Evolutionary conservation across 2,888 invertebrate genomes (phyloP), one percentile per base, ranked within the genome.

Genomic region (Dryococelus australis): DNA sequence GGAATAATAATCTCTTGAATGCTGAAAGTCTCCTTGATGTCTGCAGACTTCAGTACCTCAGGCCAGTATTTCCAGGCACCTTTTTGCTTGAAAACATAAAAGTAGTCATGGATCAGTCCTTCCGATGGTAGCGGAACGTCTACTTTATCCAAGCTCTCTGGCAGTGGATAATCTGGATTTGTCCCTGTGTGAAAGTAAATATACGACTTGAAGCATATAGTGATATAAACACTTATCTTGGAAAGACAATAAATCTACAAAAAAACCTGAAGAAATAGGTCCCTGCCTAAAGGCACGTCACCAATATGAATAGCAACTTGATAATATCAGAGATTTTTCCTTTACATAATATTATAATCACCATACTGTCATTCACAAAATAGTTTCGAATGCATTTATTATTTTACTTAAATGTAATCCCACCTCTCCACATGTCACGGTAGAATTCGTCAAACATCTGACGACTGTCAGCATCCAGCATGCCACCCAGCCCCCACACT

Each of bases 21-120:
- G 94, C 93, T 90, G 81, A 91, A 91, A 5, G 90, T 90, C 79
- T 92, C 91, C 26, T 92, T 90, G 88, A 96, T 93, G 91, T 95
- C 96, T 47, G 94, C 93, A 78, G 92, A 91, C 91, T 94, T 95
- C 0, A 97, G 95, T 85, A 96, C 91, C 87, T 98, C 98, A 1
- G 95, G 95, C 96, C 97, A 98, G 86, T 95, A 95, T 91, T 96
- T 97, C 98, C 98, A 99, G 85, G 94, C 94, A 0, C 98, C 98
- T 92, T 97, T 96, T 81, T 95, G 95, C 92, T 96, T 97, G 91
- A 94, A 97, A 92, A 96, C 94, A 91, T 97, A 99, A 90, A 94
- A 94, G 92, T 97, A 97, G 91, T 99, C 98, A 90, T 96, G 95
- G 12, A 98, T 92, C 86, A 95, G 92, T 0, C 97, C 97, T 88